Evolutionary conservation across 2,888 invertebrate species (phyloP), one percentile per base, ranked within the genome.

Genomic region (Dexiosoma caninum): DNA sequence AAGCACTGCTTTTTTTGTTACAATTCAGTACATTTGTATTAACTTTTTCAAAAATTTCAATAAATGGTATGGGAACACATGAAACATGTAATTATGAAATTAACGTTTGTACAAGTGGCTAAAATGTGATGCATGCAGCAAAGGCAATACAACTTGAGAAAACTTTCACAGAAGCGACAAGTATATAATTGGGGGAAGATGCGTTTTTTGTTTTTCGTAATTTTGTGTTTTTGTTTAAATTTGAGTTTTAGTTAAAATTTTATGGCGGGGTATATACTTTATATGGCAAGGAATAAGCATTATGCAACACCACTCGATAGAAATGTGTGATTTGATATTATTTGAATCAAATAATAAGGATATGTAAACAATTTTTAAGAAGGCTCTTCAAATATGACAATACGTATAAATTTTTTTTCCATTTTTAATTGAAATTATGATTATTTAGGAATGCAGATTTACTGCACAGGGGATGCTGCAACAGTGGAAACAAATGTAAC

Each of bases 41-140:
- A 9, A 30, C 40, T 37, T 21, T 60, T 40, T 16, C 9, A 40
- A 55, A 8, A 49, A 32, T 46, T n/a, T 49, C 27, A 60, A 46
- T 53, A 27, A 21, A n/a, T n/a, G 53, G 84, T 82, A 81, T 84
- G 85, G 84, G 84, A 72, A 72, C 57, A 76, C 85, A 88, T 88
- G 88, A 87, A 88, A 87, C 87, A 88, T 88, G 88, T 85, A 87
- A 87, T 87, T 87, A 87, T 86, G 87, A 87, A 88, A 88, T 87
- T 87, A 88, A 86, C 88, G 87, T 87, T 88, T 87, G 82, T 64
- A 80, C 76, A 88, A 87, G 87, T 87, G 87, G 87, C 87, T 86
- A 82, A 84, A 85, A 86, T 77, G 74, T 59, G 64, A 40, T 72
- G 64, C 69, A 67, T n/a, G 42, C 30, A 69, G 46, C 53, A 40